Evolutionary conservation across 2,797 vertebrate species (phyloP), one percentile per base, ranked within the genome.

Genomic region (Eupleurogrammus muticus): DNA sequence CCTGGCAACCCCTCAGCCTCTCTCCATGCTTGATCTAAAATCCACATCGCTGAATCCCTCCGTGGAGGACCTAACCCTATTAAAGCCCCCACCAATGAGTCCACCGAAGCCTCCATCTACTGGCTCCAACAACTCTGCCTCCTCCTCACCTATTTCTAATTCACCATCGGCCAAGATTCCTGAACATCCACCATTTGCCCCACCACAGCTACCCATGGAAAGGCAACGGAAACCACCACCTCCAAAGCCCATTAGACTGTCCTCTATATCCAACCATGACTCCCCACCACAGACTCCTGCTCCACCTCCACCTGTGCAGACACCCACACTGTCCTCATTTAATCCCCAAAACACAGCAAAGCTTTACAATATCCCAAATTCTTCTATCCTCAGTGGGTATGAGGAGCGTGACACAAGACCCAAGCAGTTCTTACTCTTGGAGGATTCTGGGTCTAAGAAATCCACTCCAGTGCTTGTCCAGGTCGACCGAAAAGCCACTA

Each of bases 331-430:
- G 34, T 95, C 93, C 52, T 92, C 91, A 59, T 94, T 95, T 73
- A 95, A 93, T 66, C 92, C 93, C 24, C 91, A 92, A 61, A 90
- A 90, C 77, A 81, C 84, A 63, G 90, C 92, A 47, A 94, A 93
- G 60, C 61, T 93, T 42, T 92, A 92, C 77, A 86, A 32, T 57
- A 40, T 82, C 47, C 79, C 90, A 5, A 87, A 90, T 19, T 56
- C 66, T 17, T 60, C 90, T 13, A 5, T 87, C 38, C 51, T 88
- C 11, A 58, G 54, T 3, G 64, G 52, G 4, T 66, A 79, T 51
- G 60, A 74, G 1, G 85, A 89, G 8, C 48, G 3, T 5, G 87
- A 91, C 14, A 32, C 75, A 60, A 92, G 44, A 75, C 78, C 81
- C 36, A 92, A 89, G 72, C 87, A 92, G 54, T 84, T 88, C 54